Conservation (phyloP, 2,888 invertebrate species). For the Cataglyphis altisquamis region DNA sequence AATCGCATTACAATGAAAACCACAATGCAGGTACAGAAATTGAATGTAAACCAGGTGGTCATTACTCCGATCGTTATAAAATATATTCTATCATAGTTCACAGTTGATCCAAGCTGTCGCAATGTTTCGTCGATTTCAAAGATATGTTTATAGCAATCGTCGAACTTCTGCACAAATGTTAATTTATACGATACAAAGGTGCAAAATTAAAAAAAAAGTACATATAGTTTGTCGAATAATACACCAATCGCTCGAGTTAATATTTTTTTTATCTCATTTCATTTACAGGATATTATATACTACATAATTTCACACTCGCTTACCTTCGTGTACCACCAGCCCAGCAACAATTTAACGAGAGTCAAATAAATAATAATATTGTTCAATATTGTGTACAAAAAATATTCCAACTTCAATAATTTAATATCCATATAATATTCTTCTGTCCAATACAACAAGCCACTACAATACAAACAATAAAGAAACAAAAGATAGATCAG, state of each 20-base stretch:
- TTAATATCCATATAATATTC: neutral
- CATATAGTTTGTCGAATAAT: neutral
- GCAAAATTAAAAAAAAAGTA: too few species aligned
- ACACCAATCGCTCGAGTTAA: neutral
- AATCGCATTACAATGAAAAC: neutral
- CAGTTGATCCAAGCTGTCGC: constrained; percentile 40
- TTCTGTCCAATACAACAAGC: neutral
- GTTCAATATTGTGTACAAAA: neutral
- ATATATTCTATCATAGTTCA: constrained; percentile 44
- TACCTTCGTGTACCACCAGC: constrained; percentile 25
- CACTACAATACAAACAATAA: neutral
- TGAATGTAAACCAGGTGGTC: neutral
- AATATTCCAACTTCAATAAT: constrained; percentile 14
- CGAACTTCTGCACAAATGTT: constrained; percentile 1
- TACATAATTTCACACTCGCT: neutral
- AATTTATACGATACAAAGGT: neutral
- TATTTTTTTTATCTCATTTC: neutral
- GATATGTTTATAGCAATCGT: neutral
- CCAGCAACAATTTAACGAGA: neutral
- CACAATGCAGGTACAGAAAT: neutral
- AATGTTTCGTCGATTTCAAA: constrained; percentile 56
- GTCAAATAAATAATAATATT: neutral
- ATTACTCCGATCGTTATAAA: neutral
- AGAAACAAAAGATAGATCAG: constrained; percentile 26
- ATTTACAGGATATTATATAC: neutral